phyloP scores from a whole-genome alignment of 1,140 invertebrate genomes.

The Cyclargus thomasi region DNA sequence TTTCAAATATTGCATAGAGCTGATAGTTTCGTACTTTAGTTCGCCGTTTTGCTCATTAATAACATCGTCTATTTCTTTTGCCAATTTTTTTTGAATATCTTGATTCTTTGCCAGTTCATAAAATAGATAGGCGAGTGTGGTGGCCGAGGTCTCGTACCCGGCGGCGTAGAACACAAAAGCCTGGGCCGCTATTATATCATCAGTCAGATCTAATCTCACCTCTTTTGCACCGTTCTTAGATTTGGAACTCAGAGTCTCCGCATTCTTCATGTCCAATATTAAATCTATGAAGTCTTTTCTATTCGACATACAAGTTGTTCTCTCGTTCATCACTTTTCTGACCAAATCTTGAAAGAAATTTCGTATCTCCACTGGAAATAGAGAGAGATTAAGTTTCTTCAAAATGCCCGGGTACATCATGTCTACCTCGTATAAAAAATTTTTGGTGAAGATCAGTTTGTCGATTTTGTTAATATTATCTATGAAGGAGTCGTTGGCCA shows the following conservation, averaged over 20 bases:
- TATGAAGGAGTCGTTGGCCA: slow-evolving; percentile 20
- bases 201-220: slow-evolving; percentile 31
- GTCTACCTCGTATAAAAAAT: slow-evolving; percentile 33
- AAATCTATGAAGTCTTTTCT: slow-evolving; percentile 46
- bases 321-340: slow-evolving; percentile 24
- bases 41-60: slow-evolving; percentile 54
- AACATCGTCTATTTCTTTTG: slow-evolving; percentile 24
- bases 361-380: slow-evolving; percentile 32
- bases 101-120: slow-evolving; percentile 55
- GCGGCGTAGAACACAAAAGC: slow-evolving; percentile 53
- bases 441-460: slow-evolving; percentile 28
- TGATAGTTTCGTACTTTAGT: slow-evolving; percentile 55
- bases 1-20: slow-evolving; percentile 63
- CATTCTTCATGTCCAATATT: slow-evolving; percentile 50
- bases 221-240: slow-evolving; percentile 19
- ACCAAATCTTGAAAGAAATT: slow-evolving; percentile 38
- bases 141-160: slow-evolving; percentile 40
- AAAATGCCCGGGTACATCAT: slow-evolving; percentile 43
- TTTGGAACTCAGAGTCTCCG: slow-evolving; percentile 24
- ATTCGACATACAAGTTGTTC: slow-evolving; percentile 30
- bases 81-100: slow-evolving; percentile 56
- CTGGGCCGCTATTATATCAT: slow-evolving; percentile 49
- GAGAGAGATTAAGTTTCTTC: slow-evolving; percentile 31
- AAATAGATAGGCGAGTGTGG: slow-evolving; percentile 30
- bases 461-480: slow-evolving; percentile 32